Conservation (phyloP, 2,888 invertebrate species). For the Diplolepis rosae region DNA sequence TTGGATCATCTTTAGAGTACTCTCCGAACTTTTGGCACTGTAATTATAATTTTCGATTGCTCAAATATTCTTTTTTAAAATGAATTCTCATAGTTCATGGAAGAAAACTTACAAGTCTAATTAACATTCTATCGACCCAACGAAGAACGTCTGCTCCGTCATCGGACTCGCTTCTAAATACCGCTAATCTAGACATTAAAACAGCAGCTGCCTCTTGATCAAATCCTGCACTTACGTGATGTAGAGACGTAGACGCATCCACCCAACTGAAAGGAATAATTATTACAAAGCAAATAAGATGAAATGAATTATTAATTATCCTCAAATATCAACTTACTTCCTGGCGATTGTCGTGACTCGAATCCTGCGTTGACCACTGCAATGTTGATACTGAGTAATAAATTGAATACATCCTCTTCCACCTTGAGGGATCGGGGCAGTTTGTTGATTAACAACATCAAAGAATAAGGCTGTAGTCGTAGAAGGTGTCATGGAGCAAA, state of each 20-base stretch:
- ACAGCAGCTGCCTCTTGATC: slow-evolving; percentile 99
- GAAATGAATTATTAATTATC: too few species aligned
- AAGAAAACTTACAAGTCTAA: slow-evolving; percentile 84
- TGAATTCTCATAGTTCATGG: slow-evolving; percentile 31
- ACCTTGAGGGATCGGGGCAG: slow-evolving; percentile 95
- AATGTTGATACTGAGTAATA: slow-evolving; percentile 98
- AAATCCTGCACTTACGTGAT: slow-evolving; percentile 95
- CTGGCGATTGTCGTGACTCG: slow-evolving; percentile 98
- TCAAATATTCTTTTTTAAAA: background rate
- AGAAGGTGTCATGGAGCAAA: slow-evolving; percentile 94
- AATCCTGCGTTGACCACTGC: slow-evolving; percentile 94
- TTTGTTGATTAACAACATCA: slow-evolving; percentile 96
- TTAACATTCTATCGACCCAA: slow-evolving; percentile 99
- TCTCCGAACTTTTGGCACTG: slow-evolving; percentile 99
- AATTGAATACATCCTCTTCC: slow-evolving; percentile 98
- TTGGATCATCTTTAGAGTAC: slow-evolving; percentile 97
- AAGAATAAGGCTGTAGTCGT: slow-evolving; percentile 96
- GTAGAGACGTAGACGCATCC: slow-evolving; percentile 91
- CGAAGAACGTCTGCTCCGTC: slow-evolving; percentile 98
- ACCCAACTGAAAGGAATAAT: slow-evolving; percentile 84
- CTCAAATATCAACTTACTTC: slow-evolving; percentile 79
- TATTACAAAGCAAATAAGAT: background rate
- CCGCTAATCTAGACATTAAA: slow-evolving; percentile 96
- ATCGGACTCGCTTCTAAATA: slow-evolving; percentile 94
- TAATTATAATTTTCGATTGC: slow-evolving; percentile 58